Conservation (phyloP, 1,140 invertebrate genomes). For the Theocolax elegans region DNA sequence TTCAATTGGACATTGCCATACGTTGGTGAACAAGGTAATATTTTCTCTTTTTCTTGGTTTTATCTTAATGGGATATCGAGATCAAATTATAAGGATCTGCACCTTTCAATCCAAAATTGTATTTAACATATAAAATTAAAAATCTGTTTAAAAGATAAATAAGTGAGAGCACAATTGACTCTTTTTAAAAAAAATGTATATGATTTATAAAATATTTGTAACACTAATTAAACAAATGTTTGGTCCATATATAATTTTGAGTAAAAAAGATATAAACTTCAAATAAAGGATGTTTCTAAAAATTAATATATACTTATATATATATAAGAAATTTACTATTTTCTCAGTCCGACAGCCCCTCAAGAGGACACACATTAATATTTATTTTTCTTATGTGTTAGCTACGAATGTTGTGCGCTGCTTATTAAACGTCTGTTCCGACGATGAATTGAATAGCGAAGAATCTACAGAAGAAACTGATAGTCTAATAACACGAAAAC, state of each 20-base stretch:
- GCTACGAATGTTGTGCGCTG: slow-evolving; percentile 99
- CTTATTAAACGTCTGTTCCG: slow-evolving; percentile 99
- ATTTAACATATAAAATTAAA: no score
- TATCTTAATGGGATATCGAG: no score
- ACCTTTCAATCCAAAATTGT: no score
- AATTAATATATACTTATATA: neutral
- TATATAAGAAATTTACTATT: neutral
- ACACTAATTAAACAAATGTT: neutral
- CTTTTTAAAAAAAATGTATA: neutral
- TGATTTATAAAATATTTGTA: no score
- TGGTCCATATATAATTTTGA: no score
- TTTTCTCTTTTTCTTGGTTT: no score
- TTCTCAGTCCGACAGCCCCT: no score
- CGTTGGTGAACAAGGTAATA: slow-evolving; percentile 97
- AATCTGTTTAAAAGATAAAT: no score
- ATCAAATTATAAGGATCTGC: no score
- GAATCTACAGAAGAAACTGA: slow-evolving; percentile 82
- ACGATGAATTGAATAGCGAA: slow-evolving; percentile 98
- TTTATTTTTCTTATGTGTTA: slow-evolving; percentile 60
- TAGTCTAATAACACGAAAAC: neutral
- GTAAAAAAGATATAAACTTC: neutral
- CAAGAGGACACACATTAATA: no score
- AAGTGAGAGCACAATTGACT: no score
- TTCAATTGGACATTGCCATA: slow-evolving; percentile 99
- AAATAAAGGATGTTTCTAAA: slow-evolving; percentile 5